Conservation (phyloP, 2,113 vertebrate genomes). For the Dryoscopus gambensis region DNA sequence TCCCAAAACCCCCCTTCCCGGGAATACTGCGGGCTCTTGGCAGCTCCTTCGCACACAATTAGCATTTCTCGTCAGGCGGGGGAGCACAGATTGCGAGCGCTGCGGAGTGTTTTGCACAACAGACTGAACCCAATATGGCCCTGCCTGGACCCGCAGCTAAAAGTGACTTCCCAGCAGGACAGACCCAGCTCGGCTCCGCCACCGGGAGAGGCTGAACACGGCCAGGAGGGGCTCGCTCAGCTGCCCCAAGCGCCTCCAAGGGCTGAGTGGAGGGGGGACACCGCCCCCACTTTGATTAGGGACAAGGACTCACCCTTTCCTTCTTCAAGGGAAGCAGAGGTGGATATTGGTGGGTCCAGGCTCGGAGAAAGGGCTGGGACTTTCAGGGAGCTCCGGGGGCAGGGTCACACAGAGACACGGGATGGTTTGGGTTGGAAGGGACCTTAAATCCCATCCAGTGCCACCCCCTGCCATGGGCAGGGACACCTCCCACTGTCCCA, state of each 20-base stretch:
- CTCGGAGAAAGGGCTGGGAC: not conserved
- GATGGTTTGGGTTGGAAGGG: not conserved
- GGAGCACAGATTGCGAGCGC: constrained; percentile 49
- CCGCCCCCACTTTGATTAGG: not conserved
- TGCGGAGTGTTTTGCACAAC: constrained; percentile 47
- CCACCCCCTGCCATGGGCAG: not conserved
- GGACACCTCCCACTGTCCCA: not conserved
- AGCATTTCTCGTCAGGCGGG: constrained; percentile 43
- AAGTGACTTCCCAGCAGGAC: not conserved
- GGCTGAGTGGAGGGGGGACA: rapidly evolving
- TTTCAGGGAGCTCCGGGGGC: no score
- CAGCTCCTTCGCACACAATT: constrained; percentile 55
- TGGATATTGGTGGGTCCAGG: not conserved
- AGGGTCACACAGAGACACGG: not conserved
- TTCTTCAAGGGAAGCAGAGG: not conserved
- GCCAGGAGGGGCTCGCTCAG: not conserved
- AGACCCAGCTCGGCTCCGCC: not conserved
- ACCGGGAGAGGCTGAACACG: not conserved
- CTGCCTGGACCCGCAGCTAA: constrained; percentile 4
- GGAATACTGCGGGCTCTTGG: constrained; percentile 30
- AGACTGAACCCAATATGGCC: constrained; percentile 60
- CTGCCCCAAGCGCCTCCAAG: not conserved
- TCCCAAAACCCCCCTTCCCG: not conserved
- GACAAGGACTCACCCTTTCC: not conserved
- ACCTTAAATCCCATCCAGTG: not conserved